Evolutionary conservation across 2,888 invertebrate species (phyloP).

Genomic region (Cynaeus angustus): DNA sequence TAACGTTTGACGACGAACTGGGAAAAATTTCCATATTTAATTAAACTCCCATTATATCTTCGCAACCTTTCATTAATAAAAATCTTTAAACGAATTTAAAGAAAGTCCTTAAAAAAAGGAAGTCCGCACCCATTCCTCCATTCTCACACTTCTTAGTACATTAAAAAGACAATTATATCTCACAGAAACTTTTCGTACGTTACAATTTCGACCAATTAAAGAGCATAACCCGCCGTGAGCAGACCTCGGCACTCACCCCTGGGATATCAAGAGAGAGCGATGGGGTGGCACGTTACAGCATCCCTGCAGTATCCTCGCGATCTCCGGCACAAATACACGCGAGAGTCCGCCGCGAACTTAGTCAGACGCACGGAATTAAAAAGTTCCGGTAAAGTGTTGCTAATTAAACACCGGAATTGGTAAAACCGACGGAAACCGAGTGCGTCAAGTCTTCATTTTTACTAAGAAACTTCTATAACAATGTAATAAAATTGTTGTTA

Average conservation of each 20-base stretch:
- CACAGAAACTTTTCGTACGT: conserved; percentile 20
- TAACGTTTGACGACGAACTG: background rate
- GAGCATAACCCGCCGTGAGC: conserved; percentile 38
- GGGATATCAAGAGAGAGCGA: conserved; percentile 51
- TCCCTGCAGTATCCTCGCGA: conserved; percentile 69
- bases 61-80: conserved; percentile 20
- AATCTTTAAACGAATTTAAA: background rate
- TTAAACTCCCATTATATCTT: conserved; percentile 15
- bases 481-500: conserved; percentile 23
- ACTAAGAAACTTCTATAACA: conserved; percentile 18
- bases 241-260: conserved; percentile 43
- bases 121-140: background rate
- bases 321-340: conserved; percentile 60
- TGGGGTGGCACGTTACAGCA: conserved; percentile 61
- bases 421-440: conserved; percentile 32
- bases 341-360: conserved; percentile 33
- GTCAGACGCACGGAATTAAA: conserved; percentile 25
- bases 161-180: background rate
- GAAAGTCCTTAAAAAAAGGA: background rate
- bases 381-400: conserved; percentile 30
- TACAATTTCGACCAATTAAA: conserved; percentile 37
- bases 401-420: conserved; percentile 34
- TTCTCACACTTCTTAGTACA: conserved; percentile 8
- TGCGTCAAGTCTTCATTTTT: conserved; percentile 35
- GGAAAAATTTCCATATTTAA: conserved; percentile 33